A percentile compares a stretch with the other conserved stretches of the same genome.
phyloP scores from a whole-genome alignment of 2,888 invertebrate species.

The Hydropsyche betteni region DNA sequence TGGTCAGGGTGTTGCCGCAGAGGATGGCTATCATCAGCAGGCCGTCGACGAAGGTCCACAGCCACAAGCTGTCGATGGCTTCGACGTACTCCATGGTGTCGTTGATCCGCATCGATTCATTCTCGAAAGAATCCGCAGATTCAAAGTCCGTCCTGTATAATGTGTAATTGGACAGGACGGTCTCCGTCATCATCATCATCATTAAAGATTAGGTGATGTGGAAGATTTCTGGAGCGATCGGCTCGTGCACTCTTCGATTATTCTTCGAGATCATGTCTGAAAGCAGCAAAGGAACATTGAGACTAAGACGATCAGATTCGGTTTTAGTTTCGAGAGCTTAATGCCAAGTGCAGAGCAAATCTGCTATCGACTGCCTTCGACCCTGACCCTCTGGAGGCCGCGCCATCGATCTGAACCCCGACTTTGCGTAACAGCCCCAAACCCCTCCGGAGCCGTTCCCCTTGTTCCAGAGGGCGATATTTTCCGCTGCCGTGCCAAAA shows the following conservation, averaged over 20 bases:
- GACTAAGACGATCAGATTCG: neutral
- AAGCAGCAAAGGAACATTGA: neutral
- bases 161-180: constrained; percentile 46
- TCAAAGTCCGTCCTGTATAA: constrained; percentile 43
- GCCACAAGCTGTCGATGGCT: constrained; percentile 61
- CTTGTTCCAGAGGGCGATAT: neutral
- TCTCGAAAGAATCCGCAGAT: neutral
- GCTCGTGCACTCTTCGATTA: neutral
- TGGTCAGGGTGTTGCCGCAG: constrained; percentile 78
- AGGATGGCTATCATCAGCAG: constrained; percentile 73
- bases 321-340: no score
- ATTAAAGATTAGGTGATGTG: constrained; percentile 17
- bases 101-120: constrained; percentile 58
- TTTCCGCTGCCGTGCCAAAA: neutral
- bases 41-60: constrained; percentile 74
- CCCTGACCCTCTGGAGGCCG: constrained; percentile 36
- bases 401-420: constrained; percentile 35
- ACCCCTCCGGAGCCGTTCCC: neutral
- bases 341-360: constrained; percentile 1
- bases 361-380: constrained; percentile 27
- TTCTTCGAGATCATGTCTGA: neutral
- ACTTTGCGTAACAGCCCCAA: constrained; percentile 27
- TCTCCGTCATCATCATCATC: constrained; percentile 46
- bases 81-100: constrained; percentile 58
- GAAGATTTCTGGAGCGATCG: neutral